A percentile compares a stretch with the other conserved stretches of the same genome.
phyloP scores from a whole-genome alignment of 35 echinoderm and acorn worm species.

The Apostichopus japonicus region DNA sequence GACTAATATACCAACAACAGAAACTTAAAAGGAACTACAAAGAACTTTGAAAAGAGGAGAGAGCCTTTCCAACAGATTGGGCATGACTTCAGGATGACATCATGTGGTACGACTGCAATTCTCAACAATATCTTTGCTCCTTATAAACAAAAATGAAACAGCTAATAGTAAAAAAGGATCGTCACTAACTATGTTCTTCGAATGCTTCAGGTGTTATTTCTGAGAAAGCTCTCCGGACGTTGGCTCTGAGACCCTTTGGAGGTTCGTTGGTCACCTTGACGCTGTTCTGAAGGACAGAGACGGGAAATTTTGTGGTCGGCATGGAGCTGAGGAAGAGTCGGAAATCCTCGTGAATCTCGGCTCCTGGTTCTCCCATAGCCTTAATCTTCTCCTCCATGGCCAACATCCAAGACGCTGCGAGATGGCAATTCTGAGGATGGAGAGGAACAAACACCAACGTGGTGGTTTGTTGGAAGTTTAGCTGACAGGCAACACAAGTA shows the following conservation, averaged over 20 bases:
- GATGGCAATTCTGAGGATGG: slow-evolving; percentile 87
- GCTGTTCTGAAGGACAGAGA: slow-evolving; percentile 98
- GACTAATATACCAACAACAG: too few species aligned
- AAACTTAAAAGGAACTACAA: too few species aligned
- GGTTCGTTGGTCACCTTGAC: slow-evolving; percentile 99
- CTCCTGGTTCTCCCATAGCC: slow-evolving; percentile 83
- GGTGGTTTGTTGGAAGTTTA: too few species aligned
- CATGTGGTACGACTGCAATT: too few species aligned
- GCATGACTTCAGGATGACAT: too few species aligned
- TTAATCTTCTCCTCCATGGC: slow-evolving; percentile 94
- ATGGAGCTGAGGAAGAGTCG: slow-evolving; percentile 98
- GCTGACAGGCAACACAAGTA: too few species aligned
- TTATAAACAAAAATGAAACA: too few species aligned
- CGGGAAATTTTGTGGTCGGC: slow-evolving; percentile 93
- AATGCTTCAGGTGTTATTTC: slow-evolving; percentile 80
- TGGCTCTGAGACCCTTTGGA: slow-evolving; percentile 93
- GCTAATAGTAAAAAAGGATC: too few species aligned
- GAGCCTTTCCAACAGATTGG: too few species aligned
- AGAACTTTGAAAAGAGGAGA: too few species aligned
- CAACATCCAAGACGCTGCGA: slow-evolving; percentile 99
- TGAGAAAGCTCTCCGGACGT: slow-evolving; percentile 90
- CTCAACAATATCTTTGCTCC: too few species aligned
- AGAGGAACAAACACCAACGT: background rate
- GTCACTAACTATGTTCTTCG: slow-evolving; percentile 96
- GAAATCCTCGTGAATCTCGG: slow-evolving; percentile 95